Evolutionary conservation across 2,888 invertebrate species (phyloP).

Genomic region (Tricholauxania praeusta): DNA sequence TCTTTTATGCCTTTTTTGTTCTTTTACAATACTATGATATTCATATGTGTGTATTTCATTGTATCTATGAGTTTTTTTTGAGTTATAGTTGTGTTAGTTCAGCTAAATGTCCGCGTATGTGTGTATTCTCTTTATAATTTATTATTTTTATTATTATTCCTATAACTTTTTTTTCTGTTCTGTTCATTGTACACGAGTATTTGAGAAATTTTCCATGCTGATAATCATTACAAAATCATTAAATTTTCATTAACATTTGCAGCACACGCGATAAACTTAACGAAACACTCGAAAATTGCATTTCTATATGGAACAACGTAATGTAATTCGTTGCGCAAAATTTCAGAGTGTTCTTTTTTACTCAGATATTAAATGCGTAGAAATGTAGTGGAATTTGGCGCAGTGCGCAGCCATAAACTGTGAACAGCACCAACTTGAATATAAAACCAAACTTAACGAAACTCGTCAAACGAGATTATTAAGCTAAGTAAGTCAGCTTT

Average conservation of each 20-base stretch:
- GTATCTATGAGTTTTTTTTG: background rate
- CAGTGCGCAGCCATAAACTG: background rate
- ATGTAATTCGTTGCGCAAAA: no score
- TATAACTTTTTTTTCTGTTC: slow-evolving; percentile 7
- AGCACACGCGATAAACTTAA: background rate
- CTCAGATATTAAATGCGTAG: slow-evolving; percentile 21
- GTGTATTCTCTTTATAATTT: slow-evolving; percentile 3
- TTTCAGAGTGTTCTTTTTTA: background rate
- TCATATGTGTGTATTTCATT: background rate
- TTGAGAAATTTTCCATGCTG: slow-evolving; percentile 48
- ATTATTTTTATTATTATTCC: slow-evolving; percentile 21
- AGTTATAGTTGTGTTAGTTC: background rate
- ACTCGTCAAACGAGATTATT: slow-evolving; percentile 64
- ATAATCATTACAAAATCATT: slow-evolving; percentile 41
- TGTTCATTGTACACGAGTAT: background rate
- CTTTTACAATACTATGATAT: background rate
- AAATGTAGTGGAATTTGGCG: slow-evolving; percentile 12
- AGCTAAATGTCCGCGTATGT: background rate
- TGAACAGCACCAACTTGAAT: slow-evolving; percentile 15
- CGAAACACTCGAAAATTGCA: no score
- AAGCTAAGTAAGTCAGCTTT: slow-evolving; percentile 59
- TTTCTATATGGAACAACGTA: background rate
- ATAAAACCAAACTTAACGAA: slow-evolving; percentile 42
- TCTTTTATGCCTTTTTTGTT: slow-evolving; percentile 5
- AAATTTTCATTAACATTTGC: slow-evolving; percentile 28